Base-by-base conservation (phyloP, 2,888 invertebrate genomes). In the Chymomyza amoena region DNA sequence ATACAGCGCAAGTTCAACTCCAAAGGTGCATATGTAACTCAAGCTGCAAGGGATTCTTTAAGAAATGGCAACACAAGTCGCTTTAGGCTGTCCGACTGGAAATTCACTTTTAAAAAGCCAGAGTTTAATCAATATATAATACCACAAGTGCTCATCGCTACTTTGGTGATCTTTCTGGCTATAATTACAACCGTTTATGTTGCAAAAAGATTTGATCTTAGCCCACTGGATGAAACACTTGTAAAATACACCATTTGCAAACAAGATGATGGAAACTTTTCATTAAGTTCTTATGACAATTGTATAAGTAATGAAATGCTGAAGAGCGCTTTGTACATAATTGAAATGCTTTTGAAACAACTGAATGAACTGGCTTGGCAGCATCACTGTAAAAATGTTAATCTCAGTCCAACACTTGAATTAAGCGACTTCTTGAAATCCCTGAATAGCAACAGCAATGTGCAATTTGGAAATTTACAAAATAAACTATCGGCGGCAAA, bases 161-260 rank as follows among this genome's bases (percentile, higher is more conserved):
- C 93, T 56, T 93, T 94, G 7, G 92, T 94, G 69, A 92, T 94
- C 89, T 95, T 95, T 92, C 94, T 95, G 92, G 92, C 94, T 89
- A 92, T 93, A 80, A 92, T 95, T 84, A 93, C 93, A 80, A 93
- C 95, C 82, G 92, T 95, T 92, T 95, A 95, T 90, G 92, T 95
- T 91, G 95, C 95, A 80, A 94, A 90, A 52, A 90, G 88, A 64
- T 91, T 91, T 5, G 90, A 91, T 64, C 84, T 86, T 3, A 90
- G 84, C 64, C 88, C 91, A 9, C 83, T 91, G 59, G 85, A 85
- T 62, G 82, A 87, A 50, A 85, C 92, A 92, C 80, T 92, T 90
- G 71, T 94, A 92, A 82, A 92, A 92, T 90, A 92, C 92, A 87
- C 93, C 92, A 92, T 94, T 92, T 92, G 92, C 92, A 76, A 92